These are phyloP conservation scores for Parapsyche elsis DNA, from an alignment of 1,140 invertebrate genomes.

Conservation along the genomic window DNA sequence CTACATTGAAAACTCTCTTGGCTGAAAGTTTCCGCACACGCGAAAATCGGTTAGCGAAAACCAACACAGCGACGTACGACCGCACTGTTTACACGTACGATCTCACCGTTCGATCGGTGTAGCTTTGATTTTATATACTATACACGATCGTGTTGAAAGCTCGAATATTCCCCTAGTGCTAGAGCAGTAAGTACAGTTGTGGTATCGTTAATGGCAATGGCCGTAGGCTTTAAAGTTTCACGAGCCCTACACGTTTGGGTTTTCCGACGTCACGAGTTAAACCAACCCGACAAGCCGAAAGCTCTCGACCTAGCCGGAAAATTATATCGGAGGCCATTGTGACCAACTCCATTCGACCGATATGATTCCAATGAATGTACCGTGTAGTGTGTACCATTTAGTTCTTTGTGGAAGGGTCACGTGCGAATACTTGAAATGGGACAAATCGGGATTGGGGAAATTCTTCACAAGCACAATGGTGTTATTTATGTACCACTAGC, in stretches of 20 bases:
- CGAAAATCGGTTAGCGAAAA: background rate
- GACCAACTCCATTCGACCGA: background rate
- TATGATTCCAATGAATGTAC: constrained; percentile 21
- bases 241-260: constrained; percentile 38
- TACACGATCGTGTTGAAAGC: background rate
- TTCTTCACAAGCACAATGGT: no score
- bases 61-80: background rate
- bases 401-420: no score
- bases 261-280: background rate
- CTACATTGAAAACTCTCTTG: background rate
- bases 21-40: no score
- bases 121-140: background rate
- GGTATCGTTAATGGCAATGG: constrained; percentile 48
- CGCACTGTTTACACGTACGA: background rate
- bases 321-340: background rate
- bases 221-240: constrained; percentile 48
- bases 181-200: no score
- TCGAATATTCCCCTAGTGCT: background rate
- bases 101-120: background rate
- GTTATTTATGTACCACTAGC: no score
- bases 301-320: constrained; percentile 25
- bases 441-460: no score
- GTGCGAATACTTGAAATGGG: no score
- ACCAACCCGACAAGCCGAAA: background rate
- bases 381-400: background rate